These are phyloP conservation scores for Phoenicopterus ruber DNA, from an alignment of 2,113 vertebrate genomes.

Conservation along the genomic window DNA sequence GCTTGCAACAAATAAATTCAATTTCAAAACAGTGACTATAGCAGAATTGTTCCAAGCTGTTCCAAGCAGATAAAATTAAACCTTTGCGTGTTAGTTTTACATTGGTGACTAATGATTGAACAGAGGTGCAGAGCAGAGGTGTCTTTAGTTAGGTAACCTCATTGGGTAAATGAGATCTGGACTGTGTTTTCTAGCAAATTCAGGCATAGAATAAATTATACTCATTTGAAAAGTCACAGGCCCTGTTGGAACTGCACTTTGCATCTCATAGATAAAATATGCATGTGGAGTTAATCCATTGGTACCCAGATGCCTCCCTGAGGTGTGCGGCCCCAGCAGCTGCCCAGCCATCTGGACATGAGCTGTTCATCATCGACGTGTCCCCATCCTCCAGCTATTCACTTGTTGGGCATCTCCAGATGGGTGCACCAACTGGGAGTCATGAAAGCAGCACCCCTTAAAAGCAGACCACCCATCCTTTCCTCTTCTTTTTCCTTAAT, in stretches of 20 bases:
- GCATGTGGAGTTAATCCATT: neutral
- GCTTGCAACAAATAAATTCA: neutral
- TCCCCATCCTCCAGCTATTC: neutral
- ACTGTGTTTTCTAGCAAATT: neutral
- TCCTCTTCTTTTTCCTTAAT: neutral
- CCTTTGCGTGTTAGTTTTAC: neutral
- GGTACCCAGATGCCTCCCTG: neutral
- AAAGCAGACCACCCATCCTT: neutral
- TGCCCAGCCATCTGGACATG: neutral
- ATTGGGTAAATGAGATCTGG: neutral
- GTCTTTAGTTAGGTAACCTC: neutral
- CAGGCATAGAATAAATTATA: neutral
- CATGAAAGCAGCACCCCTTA: neutral
- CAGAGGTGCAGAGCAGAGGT: neutral
- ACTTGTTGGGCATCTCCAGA: neutral
- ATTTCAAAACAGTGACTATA: neutral
- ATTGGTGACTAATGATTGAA: neutral
- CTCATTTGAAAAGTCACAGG: neutral
- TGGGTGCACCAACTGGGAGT: neutral
- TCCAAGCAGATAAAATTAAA: slow-evolving; percentile 29
- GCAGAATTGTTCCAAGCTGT: slow-evolving; percentile 7
- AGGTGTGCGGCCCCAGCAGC: neutral
- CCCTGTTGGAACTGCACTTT: neutral
- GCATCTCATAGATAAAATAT: neutral
- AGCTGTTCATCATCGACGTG: rapidly evolving